Conservation (phyloP, 2,888 invertebrate species). For the Amorpha juglandis region DNA sequence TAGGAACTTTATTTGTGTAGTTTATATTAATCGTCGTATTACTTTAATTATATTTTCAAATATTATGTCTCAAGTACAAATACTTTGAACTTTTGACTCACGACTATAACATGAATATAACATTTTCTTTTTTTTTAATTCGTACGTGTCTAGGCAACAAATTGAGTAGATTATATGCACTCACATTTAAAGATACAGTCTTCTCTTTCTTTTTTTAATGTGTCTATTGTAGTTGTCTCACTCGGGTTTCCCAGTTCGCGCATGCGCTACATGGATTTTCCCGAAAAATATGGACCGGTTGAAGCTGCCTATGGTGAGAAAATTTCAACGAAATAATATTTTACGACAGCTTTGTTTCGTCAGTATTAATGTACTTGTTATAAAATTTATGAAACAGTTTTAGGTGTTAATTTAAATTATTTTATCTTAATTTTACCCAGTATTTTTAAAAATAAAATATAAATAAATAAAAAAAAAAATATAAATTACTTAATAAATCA, state of each 20-base stretch:
- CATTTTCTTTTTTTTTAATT: conserved; percentile 56
- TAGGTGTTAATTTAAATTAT: not conserved
- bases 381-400: not conserved
- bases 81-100: conserved; percentile 4
- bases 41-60: not conserved
- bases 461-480: too few relatives aligned
- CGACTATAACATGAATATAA: conserved; percentile 11
- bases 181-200: conserved; percentile 48
- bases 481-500: too few relatives aligned
- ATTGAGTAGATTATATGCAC: conserved; percentile 71
- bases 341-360: not conserved
- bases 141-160: conserved; percentile 72
- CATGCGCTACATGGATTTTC: conserved; percentile 71
- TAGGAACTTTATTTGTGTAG: too few relatives aligned
- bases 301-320: conserved; percentile 71
- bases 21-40: not conserved
- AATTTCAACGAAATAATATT: conserved; percentile 23
- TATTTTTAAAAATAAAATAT: too few relatives aligned
- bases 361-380: not conserved
- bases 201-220: conserved; percentile 52
- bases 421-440: too few relatives aligned
- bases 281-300: conserved; percentile 67
- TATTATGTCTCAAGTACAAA: not conserved
- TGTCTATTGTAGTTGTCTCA: conserved; percentile 47
- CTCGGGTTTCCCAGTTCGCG: conserved; percentile 69